These are phyloP conservation scores for Gallinago stenura DNA, from an alignment of 2,797 vertebrate genomes.

Conservation along the genomic window DNA sequence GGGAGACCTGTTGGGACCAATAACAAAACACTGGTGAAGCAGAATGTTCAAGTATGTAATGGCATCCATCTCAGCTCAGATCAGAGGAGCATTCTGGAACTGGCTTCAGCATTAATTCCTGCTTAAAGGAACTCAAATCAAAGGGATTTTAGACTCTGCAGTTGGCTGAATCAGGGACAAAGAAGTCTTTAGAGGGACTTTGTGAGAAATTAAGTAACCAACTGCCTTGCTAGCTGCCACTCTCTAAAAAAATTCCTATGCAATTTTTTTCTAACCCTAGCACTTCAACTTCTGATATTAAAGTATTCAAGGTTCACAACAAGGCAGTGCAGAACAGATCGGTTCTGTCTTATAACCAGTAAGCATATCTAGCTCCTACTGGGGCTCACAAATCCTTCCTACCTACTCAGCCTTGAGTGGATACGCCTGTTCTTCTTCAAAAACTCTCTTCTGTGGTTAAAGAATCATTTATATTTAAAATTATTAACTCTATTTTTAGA, in stretches of 20 bases:
- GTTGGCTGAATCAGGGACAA: background rate
- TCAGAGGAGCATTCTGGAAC: background rate
- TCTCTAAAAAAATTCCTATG: background rate
- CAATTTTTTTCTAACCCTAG: background rate
- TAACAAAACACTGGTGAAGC: background rate
- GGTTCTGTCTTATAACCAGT: background rate
- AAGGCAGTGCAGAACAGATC: background rate
- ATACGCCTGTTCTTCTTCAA: background rate
- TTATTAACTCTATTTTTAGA: background rate
- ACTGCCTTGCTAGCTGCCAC: background rate
- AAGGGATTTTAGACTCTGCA: background rate
- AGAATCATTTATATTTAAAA: background rate
- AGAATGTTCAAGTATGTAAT: background rate
- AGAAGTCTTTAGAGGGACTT: background rate
- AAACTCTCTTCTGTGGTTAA: background rate
- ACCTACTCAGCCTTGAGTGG: background rate
- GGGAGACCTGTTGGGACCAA: background rate
- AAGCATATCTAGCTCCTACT: background rate
- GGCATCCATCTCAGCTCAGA: background rate
- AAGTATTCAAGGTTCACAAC: background rate
- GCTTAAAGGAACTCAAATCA: background rate
- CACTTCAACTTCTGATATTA: background rate
- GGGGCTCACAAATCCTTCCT: background rate
- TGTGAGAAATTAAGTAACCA: background rate
- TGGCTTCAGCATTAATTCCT: background rate